phyloP scores from a whole-genome alignment of 2,888 invertebrate genomes.

The Anthoptus insignis region DNA sequence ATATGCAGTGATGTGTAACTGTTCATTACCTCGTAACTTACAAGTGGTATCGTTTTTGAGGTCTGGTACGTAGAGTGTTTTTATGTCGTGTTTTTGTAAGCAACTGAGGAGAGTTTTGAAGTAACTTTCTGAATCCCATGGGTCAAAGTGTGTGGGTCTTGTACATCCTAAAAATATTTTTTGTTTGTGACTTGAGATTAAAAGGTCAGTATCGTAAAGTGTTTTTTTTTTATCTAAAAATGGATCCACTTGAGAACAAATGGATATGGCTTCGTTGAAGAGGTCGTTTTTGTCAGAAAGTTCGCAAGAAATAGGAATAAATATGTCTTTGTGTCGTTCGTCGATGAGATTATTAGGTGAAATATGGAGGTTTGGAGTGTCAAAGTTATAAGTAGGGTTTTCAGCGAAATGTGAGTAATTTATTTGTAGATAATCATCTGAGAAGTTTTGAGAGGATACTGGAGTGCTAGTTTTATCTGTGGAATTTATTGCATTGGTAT shows the following conservation, averaged over 20 bases:
- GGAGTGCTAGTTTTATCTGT: constrained; percentile 29
- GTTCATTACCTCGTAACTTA: constrained; percentile 49
- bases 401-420: constrained; percentile 41
- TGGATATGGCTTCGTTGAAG: constrained; percentile 50
- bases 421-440: constrained; percentile 44
- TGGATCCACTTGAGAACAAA: constrained; percentile 49
- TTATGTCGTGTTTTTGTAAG: constrained; percentile 47
- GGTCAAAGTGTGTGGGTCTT: constrained; percentile 48
- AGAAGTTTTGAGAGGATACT: constrained; percentile 21
- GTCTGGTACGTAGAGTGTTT: constrained; percentile 49
- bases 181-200: constrained; percentile 36
- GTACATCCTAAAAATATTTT: constrained; percentile 33
- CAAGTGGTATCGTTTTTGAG: constrained; percentile 48
- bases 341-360: constrained; percentile 51
- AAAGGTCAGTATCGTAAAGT: constrained; percentile 50
- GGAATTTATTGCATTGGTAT: constrained; percentile 39
- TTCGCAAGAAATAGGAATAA: constrained; percentile 50
- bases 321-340: constrained; percentile 52
- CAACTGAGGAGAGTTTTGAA: constrained; percentile 54
- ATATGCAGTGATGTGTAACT: constrained; percentile 51
- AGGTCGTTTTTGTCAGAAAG: constrained; percentile 48
- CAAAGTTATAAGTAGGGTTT: constrained; percentile 26
- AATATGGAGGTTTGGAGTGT: constrained; percentile 44
- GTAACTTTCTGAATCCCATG: constrained; percentile 56
- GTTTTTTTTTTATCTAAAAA: constrained; percentile 48